phyloP scores from a whole-genome alignment of 1,140 invertebrate species.

The Drosophila burlai region DNA sequence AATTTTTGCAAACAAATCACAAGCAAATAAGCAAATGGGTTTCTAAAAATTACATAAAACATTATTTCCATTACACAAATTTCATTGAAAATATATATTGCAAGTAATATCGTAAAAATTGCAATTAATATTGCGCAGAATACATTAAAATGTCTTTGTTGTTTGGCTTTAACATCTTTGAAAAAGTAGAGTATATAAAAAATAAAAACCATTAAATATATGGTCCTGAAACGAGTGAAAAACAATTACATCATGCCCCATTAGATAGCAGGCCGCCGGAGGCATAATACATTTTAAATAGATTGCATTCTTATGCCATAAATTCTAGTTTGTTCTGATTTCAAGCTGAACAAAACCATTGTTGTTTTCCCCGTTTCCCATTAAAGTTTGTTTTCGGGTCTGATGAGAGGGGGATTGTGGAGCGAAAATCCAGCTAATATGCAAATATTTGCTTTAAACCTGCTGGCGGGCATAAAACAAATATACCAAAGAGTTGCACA shows the following conservation, averaged over 20 bases:
- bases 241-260: slow-evolving; percentile 28
- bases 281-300: slow-evolving; percentile 31
- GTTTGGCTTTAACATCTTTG: background rate
- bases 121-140: background rate
- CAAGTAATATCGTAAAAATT: background rate
- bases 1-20: slow-evolving; percentile 1
- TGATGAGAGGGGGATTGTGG: background rate
- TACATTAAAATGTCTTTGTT: background rate
- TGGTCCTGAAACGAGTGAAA: slow-evolving; percentile 9
- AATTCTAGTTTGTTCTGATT: slow-evolving; percentile 31
- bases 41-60: background rate
- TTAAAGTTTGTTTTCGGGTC: slow-evolving; percentile 1
- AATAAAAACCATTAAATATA: slow-evolving; percentile 20
- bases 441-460: slow-evolving; percentile 52
- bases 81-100: background rate
- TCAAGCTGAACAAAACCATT: slow-evolving; percentile 20
- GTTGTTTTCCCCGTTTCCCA: slow-evolving; percentile 1
- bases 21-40: background rate
- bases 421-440: slow-evolving; percentile 40
- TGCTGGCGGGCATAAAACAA: slow-evolving; percentile 47
- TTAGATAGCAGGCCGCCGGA: slow-evolving; percentile 1
- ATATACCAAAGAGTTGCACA: slow-evolving; percentile 37
- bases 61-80: background rate
- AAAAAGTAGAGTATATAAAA: background rate
- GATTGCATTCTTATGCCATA: slow-evolving; percentile 36